Evolutionary conservation across 2,113 vertebrate genomes (phyloP), one percentile per base, ranked within the genome.

Genomic region (Forbesichthys agassizii): DNA sequence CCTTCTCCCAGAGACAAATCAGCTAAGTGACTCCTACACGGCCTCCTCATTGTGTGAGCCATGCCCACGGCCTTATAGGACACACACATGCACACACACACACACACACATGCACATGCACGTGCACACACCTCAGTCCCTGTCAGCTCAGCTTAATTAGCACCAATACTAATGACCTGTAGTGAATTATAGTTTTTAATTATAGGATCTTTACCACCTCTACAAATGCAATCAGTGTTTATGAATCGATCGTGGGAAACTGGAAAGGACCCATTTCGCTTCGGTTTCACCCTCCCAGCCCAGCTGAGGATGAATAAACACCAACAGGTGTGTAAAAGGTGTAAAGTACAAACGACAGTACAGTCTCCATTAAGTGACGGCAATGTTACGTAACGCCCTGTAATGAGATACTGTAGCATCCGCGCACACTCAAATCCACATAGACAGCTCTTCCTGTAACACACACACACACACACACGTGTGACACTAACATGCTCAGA

Each of bases 181-280:
- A 66, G 87, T 88, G 88, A 90, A 81, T 89, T 88, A 89, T 91
- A 79, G 84, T 86, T 90, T 89, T 88, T 86, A 90, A 87, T 90
- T 88, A 89, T 74, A 80, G 79, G 74, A 88, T 87, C 88, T 66
- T 85, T 85, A 87, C 77, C 54, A 53, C 79, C 82, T 77, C 78
- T 74, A 86, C 85, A 90, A 90, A 89, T 88, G 88, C 83, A 84
- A 86, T 86, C 76, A 36, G 86, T 81, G 84, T 90, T 86, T 84
- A 85, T 82, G 79, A 77, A 72, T 70, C 69, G 68, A 79, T 69
- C 78, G 65, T 78, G 72, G 68, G 58, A 75, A 73, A 80, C 59
- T 64, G 64, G 79, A 61, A 75, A 84, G 77, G 68, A 86, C 81
- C 82, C 78, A 72, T 80, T 91, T 78, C 73, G 61, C 59, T 20